Evolutionary conservation across 92 coral and sea anemone species (phyloP).

Genomic region (Umimayanthus kanabou): DNA sequence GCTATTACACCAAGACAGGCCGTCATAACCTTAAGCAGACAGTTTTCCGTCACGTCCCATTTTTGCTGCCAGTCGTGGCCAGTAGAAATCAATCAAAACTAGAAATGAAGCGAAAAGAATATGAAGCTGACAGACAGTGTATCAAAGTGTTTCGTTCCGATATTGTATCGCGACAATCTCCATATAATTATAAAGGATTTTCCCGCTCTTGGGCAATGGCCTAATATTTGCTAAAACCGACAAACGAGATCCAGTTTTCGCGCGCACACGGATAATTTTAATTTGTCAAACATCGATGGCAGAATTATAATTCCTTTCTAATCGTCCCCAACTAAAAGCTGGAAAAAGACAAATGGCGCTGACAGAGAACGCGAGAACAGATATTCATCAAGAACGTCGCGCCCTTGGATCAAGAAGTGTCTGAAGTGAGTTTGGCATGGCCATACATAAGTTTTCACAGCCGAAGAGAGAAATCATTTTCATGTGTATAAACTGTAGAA

Average conservation of each 20-base stretch:
- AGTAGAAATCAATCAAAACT: not conserved
- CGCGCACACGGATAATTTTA: not conserved
- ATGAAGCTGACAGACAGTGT: not conserved
- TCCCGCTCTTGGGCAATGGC: not conserved
- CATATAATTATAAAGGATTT: not conserved
- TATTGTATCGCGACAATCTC: conserved; percentile 11
- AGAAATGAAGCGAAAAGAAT: not conserved
- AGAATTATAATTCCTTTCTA: not conserved
- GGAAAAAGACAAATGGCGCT: not conserved
- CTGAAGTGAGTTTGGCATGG: not conserved
- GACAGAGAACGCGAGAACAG: not conserved
- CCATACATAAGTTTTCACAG: not conserved
- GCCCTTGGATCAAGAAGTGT: too few relatives aligned
- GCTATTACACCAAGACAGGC: not conserved
- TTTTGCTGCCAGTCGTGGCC: not conserved
- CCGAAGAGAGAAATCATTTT: not conserved
- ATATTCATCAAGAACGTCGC: not conserved
- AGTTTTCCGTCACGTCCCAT: not conserved
- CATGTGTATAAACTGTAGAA: not conserved
- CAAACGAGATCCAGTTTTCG: not conserved
- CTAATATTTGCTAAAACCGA: not conserved
- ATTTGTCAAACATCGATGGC: not conserved
- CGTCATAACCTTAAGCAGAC: not conserved
- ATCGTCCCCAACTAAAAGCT: not conserved
- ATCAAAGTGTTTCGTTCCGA: not conserved